Evolutionary conservation across 2,113 vertebrate species (phyloP).

Genomic region (Scomber japonicus): DNA sequence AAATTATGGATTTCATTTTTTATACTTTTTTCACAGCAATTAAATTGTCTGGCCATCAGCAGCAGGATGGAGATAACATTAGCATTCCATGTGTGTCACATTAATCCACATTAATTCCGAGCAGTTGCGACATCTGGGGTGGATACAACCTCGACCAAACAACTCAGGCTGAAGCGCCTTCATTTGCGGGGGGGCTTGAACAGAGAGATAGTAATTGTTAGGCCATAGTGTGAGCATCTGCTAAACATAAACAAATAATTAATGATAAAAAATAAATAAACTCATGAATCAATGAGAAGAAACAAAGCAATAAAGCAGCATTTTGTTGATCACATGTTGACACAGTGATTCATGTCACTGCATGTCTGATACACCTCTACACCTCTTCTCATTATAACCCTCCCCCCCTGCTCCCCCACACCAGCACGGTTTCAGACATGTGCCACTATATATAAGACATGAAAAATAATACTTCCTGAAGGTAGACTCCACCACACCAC

Average conservation of each 20-base stretch:
- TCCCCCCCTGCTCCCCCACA: slow-evolving; percentile 38
- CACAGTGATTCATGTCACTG: not conserved
- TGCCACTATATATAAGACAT: too few species aligned
- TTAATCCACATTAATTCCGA: slow-evolving; percentile 81
- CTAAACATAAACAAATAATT: slow-evolving; percentile 30
- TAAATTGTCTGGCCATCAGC: slow-evolving; percentile 80
- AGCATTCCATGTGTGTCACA: slow-evolving; percentile 71
- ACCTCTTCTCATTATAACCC: slow-evolving; percentile 83
- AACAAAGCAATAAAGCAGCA: slow-evolving; percentile 6
- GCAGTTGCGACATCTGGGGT: slow-evolving; percentile 67
- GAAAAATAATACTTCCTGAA: too few species aligned
- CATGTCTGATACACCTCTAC: slow-evolving; percentile 85
- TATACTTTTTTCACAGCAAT: slow-evolving; percentile 74
- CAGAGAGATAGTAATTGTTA: slow-evolving; percentile 66
- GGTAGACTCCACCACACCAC: too few species aligned
- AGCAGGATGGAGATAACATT: slow-evolving; percentile 74
- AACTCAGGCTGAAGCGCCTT: slow-evolving; percentile 52
- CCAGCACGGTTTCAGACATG: too few species aligned
- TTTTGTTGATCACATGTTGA: slow-evolving; percentile 16
- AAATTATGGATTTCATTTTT: slow-evolving; percentile 82
- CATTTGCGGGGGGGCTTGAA: slow-evolving; percentile 37
- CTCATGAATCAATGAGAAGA: slow-evolving; percentile 1
- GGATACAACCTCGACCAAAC: slow-evolving; percentile 67
- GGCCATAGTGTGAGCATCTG: slow-evolving; percentile 27
- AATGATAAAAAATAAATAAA: slow-evolving; percentile 36